phyloP scores from a whole-genome alignment of 2,113 vertebrate species.

The Morone chrysops region DNA sequence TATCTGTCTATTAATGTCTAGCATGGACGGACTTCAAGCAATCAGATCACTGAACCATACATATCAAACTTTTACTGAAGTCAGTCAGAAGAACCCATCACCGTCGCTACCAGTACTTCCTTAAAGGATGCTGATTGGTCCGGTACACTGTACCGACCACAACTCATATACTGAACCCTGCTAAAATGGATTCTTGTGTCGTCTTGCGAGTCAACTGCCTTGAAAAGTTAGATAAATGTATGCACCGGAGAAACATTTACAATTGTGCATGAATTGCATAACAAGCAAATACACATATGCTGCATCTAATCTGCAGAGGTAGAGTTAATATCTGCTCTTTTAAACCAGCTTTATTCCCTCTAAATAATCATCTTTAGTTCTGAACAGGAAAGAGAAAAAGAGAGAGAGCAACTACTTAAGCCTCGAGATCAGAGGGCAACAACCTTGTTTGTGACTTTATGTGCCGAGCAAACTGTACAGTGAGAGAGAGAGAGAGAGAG shows the following conservation, averaged over 20 bases:
- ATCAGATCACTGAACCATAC: too few species aligned
- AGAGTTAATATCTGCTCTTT: constrained; percentile 17
- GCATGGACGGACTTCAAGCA: too few species aligned
- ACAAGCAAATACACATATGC: neutral
- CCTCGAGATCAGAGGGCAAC: neutral
- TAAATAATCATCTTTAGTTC: constrained; percentile 31
- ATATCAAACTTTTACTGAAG: too few species aligned
- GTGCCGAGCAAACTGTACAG: constrained; percentile 32
- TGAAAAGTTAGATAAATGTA: neutral
- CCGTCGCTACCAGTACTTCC: too few species aligned
- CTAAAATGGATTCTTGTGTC: too few species aligned
- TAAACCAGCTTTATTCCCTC: constrained; percentile 23
- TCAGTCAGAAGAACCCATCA: too few species aligned
- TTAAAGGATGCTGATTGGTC: too few species aligned
- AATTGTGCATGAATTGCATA: too few species aligned
- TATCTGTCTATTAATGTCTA: too few species aligned
- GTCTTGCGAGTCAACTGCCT: too few species aligned
- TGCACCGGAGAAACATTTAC: neutral
- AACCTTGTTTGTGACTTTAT: constrained; percentile 44
- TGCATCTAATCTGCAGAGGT: neutral
- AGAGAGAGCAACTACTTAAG: neutral
- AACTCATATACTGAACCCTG: too few species aligned
- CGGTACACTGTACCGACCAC: too few species aligned
- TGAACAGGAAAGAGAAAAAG: constrained; percentile 1
- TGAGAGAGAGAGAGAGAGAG: neutral